These are phyloP conservation scores for Crypturellus undulatus DNA, from an alignment of 2,113 vertebrate genomes.

Conservation along the genomic window DNA sequence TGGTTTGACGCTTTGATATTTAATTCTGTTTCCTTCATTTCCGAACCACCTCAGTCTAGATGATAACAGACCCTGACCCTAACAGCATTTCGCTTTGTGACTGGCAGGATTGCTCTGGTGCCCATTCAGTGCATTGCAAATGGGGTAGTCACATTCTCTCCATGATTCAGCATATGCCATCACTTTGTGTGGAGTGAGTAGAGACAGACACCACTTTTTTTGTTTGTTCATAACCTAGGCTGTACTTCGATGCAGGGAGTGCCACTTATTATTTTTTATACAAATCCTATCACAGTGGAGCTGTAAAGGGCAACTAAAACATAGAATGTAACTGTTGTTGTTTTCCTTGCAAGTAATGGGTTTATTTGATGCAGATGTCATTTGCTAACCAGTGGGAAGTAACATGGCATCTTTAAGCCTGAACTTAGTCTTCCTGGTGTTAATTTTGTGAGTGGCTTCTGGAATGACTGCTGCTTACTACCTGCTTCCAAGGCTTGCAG, in stretches of 20 bases:
- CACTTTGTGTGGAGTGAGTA: not conserved
- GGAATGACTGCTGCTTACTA: not conserved
- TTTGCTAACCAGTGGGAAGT: not conserved
- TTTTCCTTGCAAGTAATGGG: slow-evolving; percentile 21
- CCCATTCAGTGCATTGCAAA: not conserved
- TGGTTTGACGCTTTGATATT: not conserved
- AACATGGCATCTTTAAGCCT: not conserved
- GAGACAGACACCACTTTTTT: not conserved
- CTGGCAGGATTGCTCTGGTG: not conserved
- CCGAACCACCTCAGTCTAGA: not conserved
- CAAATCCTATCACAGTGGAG: not conserved
- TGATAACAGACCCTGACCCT: not conserved
- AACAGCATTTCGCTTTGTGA: not conserved
- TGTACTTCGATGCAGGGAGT: not conserved
- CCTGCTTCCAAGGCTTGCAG: not conserved
- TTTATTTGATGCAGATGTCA: not conserved
- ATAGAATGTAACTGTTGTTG: not conserved
- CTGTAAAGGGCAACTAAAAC: not conserved
- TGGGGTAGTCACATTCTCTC: not conserved
- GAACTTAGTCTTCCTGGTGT: not conserved
- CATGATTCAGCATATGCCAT: not conserved
- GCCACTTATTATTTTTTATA: not conserved
- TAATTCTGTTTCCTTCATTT: not conserved
- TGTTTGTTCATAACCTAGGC: not conserved
- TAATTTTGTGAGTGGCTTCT: not conserved